These are phyloP conservation scores for Campoplex nolae DNA, from an alignment of 2,888 invertebrate genomes.

Conservation along the genomic window DNA sequence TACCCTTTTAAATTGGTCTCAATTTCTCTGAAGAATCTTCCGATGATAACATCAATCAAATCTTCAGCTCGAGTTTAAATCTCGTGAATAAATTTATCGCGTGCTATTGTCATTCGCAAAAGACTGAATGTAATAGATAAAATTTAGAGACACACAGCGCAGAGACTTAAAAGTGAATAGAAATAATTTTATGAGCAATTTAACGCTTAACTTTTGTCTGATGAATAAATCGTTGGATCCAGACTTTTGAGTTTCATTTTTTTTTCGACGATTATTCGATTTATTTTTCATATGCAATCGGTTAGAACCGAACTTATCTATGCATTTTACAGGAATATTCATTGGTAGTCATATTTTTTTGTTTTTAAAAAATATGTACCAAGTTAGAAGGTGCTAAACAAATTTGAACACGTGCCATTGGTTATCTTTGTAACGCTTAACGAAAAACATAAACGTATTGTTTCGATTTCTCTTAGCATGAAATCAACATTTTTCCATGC, in stretches of 20 bases:
- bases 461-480: too few relatives aligned
- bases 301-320: too few relatives aligned
- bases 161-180: neutral
- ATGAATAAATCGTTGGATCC: neutral
- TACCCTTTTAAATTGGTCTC: neutral
- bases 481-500: too few relatives aligned
- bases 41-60: constrained; percentile 6
- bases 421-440: too few relatives aligned
- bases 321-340: too few relatives aligned
- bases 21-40: neutral
- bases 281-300: neutral
- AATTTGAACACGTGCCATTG: too few relatives aligned
- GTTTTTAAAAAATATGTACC: too few relatives aligned
- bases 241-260: neutral
- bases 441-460: too few relatives aligned
- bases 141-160: neutral
- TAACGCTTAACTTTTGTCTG: too few relatives aligned
- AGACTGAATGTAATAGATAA: neutral
- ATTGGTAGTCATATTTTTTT: too few relatives aligned
- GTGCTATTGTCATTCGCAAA: neutral
- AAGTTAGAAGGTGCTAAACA: too few relatives aligned
- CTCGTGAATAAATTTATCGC: neutral
- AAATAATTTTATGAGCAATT: too few relatives aligned
- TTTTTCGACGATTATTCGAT: neutral
- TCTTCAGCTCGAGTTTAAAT: neutral